Base-by-base conservation (phyloP, 2,888 invertebrate genomes). In the Ectemnius lituratus region DNA sequence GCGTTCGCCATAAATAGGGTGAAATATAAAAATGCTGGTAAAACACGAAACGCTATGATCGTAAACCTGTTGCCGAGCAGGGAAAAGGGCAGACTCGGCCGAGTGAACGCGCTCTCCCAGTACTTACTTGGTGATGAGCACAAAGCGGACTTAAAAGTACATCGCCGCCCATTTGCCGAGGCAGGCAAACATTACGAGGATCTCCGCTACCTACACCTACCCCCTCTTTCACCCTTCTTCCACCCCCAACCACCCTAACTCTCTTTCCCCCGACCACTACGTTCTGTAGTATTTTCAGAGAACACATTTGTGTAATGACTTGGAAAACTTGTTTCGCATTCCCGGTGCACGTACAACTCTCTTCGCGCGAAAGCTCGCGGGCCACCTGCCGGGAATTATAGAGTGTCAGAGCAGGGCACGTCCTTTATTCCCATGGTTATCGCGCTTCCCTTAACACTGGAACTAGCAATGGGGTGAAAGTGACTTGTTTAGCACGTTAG, bases 11-110 rank as follows among this genome's bases (percentile, higher is more conserved):
- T 52, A 52, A 52, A 16, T 52, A 52, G n/a, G n/a, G 16, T 37
- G 14, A n/a, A 20, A 23, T 63, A 67, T 56, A 69, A 75, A 70
- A 78, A 65, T 65, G 27, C 46, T 61, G 59, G 49, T 61, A 58
- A 66, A 66, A 56, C 57, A 11, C n/a, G 27, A 20, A 47, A 4
- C 46, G 16, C 5, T 8, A 52, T 46, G 65, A 69, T 71, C 71
- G 75, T 77, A 72, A 79, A 76, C 75, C 74, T 80, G 78, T 76
- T 74, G 74, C 75, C 37, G 37, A 8, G 37, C 37, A 37, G 62
- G 60, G 62, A 62, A 57, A 20, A 67, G 28, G 18, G 62, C 6
- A 28, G 23, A 13, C 47, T 37, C 4, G 62, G 70, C 67, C 70
- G 71, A 72, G 67, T 47, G 49, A 61, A 59, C 45, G n/a, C 37